Percentiles rank a stretch among this genome's conserved stretches.
Evolutionary conservation across 2,113 vertebrate species (phyloP).

Genomic region (Colossoma macropomum): DNA sequence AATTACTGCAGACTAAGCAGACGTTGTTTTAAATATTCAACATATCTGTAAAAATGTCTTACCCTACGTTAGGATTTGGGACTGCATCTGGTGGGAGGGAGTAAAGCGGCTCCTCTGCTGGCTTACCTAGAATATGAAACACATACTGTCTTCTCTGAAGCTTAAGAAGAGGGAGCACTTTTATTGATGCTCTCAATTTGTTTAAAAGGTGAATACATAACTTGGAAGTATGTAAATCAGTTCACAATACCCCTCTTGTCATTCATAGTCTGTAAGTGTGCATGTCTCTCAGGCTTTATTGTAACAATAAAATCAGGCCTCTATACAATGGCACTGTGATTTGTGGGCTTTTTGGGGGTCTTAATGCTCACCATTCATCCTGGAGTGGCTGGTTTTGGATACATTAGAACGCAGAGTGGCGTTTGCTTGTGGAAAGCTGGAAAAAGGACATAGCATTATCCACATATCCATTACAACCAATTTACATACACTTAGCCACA

Average conservation of each 20-base stretch:
- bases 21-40: neutral
- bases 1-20: too few relatives aligned
- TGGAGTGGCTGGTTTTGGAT: constrained; percentile 62
- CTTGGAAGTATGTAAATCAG: neutral
- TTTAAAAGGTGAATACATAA: neutral
- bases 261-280: constrained; percentile 5
- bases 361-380: constrained; percentile 65
- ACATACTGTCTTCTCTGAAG: neutral
- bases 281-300: too few relatives aligned
- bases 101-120: constrained; percentile 78
- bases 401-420: constrained; percentile 61
- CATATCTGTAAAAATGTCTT: constrained; percentile 18
- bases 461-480: neutral
- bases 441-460: constrained; percentile 20
- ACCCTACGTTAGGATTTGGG: constrained; percentile 70
- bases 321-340: too few relatives aligned
- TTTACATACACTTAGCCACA: neutral
- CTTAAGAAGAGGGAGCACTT: neutral
- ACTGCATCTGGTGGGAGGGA: constrained; percentile 80
- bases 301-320: too few relatives aligned
- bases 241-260: neutral
- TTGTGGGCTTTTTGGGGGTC: neutral
- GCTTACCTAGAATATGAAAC: constrained; percentile 57
- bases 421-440: constrained; percentile 63
- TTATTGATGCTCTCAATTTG: neutral